Evolutionary conservation across 2,888 invertebrate genomes (phyloP).

Genomic region (Pegoplata infirma): DNA sequence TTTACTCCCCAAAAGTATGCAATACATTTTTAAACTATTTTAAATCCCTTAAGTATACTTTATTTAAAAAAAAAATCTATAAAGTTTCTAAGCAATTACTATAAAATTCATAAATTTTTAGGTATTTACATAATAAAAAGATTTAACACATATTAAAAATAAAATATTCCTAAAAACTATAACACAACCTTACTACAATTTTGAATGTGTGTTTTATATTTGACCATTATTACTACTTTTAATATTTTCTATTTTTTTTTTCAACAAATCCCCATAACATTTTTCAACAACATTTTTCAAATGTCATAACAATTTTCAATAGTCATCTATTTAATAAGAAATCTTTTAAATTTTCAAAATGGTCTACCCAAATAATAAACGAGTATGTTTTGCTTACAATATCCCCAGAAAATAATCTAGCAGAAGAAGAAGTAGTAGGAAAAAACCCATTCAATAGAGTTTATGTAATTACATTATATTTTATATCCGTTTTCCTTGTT

Average conservation of each 20-base stretch:
- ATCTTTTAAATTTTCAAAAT: neutral
- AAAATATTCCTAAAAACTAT: too few species aligned
- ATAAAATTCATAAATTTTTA: neutral
- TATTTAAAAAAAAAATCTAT: neutral
- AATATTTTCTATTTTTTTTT: too few species aligned
- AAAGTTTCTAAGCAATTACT: neutral
- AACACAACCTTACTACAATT: too few species aligned
- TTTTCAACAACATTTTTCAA: conserved; percentile 42
- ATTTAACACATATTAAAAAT: neutral
- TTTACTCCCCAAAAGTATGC: neutral
- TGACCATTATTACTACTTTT: neutral
- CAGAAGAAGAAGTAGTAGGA: too few species aligned
- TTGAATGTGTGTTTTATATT: too few species aligned
- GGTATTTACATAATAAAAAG: neutral
- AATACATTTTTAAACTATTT: neutral
- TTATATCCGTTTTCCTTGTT: conserved; percentile 35
- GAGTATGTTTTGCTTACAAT: too few species aligned
- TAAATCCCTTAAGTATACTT: neutral
- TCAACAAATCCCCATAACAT: conserved; percentile 35
- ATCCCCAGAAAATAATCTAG: too few species aligned
- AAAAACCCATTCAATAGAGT: conserved; percentile 38
- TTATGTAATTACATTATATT: conserved; percentile 58
- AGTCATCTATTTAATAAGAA: conserved; percentile 30
- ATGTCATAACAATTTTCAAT: conserved; percentile 46
- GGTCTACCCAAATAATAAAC: neutral